These are phyloP conservation scores for Bombus soroeensis DNA, from an alignment of 1,140 invertebrate species.

Conservation along the genomic window DNA sequence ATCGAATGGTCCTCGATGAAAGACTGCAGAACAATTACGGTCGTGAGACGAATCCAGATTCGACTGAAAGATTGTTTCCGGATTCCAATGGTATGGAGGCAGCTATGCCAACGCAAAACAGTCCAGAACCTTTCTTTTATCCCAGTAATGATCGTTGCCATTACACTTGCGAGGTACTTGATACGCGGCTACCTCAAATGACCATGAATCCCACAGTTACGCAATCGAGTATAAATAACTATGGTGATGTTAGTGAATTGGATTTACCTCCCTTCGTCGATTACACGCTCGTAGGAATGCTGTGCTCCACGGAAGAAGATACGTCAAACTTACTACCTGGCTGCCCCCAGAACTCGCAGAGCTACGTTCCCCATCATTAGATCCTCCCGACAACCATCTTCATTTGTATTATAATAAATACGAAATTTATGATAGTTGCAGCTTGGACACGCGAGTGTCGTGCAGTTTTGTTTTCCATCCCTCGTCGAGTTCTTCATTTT, in stretches of 20 bases:
- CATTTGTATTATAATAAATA: slow-evolving; percentile 67
- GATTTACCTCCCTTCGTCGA: slow-evolving; percentile 79
- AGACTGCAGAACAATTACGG: slow-evolving; percentile 70
- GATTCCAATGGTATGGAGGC: slow-evolving; percentile 57
- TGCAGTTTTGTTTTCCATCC: not conserved
- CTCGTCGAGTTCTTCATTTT: no score
- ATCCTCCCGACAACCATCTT: slow-evolving; percentile 10
- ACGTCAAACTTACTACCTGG: slow-evolving; percentile 53
- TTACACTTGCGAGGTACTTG: slow-evolving; percentile 79
- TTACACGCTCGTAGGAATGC: slow-evolving; percentile 80
- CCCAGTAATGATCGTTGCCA: slow-evolving; percentile 75
- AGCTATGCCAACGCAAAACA: slow-evolving; percentile 69
- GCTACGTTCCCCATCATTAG: slow-evolving; percentile 79
- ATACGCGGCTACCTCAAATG: slow-evolving; percentile 74
- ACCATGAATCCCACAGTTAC: slow-evolving; percentile 29
- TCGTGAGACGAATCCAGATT: slow-evolving; percentile 64
- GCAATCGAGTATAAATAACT: slow-evolving; percentile 52
- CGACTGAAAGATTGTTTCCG: slow-evolving; percentile 69
- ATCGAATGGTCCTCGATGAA: slow-evolving; percentile 50
- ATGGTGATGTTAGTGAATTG: slow-evolving; percentile 73
- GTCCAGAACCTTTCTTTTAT: slow-evolving; percentile 77
- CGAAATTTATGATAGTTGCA: slow-evolving; percentile 58
- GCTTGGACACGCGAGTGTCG: not conserved
- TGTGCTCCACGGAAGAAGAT: slow-evolving; percentile 76
- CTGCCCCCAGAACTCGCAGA: slow-evolving; percentile 69